Percentiles rank a stretch among this genome's conserved stretches.
Evolutionary conservation across 2,888 invertebrate species (phyloP).

Genomic region (Altica lythri): DNA sequence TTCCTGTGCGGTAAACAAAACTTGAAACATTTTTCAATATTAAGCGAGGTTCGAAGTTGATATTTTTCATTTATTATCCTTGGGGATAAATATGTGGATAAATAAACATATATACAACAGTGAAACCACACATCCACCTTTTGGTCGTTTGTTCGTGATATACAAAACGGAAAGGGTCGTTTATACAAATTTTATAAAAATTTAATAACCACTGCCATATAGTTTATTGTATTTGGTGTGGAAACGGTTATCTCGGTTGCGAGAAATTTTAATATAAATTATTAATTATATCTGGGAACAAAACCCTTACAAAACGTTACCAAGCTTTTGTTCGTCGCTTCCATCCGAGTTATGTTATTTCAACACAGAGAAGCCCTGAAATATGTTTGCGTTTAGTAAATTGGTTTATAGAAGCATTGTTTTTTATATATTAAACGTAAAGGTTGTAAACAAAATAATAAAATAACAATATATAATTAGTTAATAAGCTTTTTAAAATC

Average conservation of each 20-base stretch:
- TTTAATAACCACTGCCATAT: conserved; percentile 11
- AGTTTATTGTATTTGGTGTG: conserved; percentile 23
- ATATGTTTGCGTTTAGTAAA: background rate
- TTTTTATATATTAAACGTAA: no score
- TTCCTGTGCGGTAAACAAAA: no score
- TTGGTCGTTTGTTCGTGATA: background rate
- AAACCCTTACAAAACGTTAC: conserved; percentile 12
- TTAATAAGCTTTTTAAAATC: no score
- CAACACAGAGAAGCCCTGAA: no score
- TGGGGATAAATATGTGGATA: background rate
- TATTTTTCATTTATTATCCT: conserved; percentile 1
- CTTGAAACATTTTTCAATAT: no score
- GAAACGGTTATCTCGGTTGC: conserved; percentile 15
- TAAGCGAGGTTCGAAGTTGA: background rate
- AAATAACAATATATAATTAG: no score
- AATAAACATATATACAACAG: background rate
- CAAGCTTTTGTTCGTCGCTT: conserved; percentile 13
- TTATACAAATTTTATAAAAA: conserved; percentile 14
- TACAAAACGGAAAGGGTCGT: background rate
- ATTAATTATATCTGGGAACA: conserved; percentile 22
- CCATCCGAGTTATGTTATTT: conserved; percentile 3
- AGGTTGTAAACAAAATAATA: no score
- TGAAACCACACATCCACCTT: background rate
- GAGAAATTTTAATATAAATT: conserved; percentile 15
- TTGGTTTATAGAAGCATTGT: no score